Evolutionary conservation across 1,140 invertebrate species (phyloP), one percentile per base, ranked within the genome.

Genomic region (Macrocentrus cingulum): DNA sequence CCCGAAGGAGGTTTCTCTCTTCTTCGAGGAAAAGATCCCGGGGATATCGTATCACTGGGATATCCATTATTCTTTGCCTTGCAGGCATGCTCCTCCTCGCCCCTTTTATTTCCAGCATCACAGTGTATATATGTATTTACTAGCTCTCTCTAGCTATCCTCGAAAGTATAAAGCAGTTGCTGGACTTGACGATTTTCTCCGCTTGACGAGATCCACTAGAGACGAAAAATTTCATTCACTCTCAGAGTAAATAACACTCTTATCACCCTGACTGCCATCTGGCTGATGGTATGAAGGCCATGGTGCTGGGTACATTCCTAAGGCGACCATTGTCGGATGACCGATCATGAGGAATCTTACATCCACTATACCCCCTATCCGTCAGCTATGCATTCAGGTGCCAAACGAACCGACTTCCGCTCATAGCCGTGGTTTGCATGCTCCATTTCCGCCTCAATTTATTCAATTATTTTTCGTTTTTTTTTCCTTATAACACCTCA

Each of bases 361-460:
- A 64, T 56, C 34, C 32, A 37, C 15, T 18, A 20, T 29, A 46
- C 62, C 56, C 53, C 63, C 62, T 56, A 53, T 62, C 61, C 56
- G 59, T 59, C 64, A 64, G 59, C 66, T 67, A 67, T 65, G 66
- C 61, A 56, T 49, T 65, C 61, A 66, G 66, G 66, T 68, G 66
- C 64, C 63, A 66, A 64, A 62, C 62, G 59, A 64, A 50, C 56
- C 60, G 57, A 53, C 46, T 39, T n/a, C n/a, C 23, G 37, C 55
- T 64, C 55, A 59, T 62, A 60, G 57, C 63, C 42, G 59, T 61
- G 56, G 53, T 56, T 54, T 46, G 42, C 55, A 56, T 57, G 29
- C 39, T 52, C 42, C 51, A 39, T 56, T 49, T 29, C n/a, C n/a
- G 22, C 50, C 18, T 49, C 45, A 37, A n/a, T 20, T n/a, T 37